Percentiles rank a stretch among this genome's conserved stretches.
phyloP scores from a whole-genome alignment of 2,797 vertebrate species.

The Pipistrellus pipistrellus region DNA sequence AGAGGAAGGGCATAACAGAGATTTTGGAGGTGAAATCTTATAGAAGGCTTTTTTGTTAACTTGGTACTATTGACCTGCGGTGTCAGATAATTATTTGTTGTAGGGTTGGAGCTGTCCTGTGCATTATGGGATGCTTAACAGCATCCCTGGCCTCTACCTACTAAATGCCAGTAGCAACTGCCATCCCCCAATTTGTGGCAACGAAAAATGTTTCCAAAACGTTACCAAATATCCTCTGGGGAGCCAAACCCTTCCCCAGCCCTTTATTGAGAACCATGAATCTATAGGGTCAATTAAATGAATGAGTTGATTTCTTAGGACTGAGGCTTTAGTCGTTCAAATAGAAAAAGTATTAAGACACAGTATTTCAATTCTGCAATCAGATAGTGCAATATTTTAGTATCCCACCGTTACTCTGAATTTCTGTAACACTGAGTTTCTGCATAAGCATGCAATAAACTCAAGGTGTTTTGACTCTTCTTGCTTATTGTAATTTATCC shows the following conservation, averaged over 20 bases:
- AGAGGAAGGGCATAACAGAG: not conserved
- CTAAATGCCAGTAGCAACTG: not conserved
- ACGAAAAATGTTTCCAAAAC: not conserved
- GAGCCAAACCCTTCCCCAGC: not conserved
- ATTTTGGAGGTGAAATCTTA: not conserved
- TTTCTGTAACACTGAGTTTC: not conserved
- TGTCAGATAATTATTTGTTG: not conserved
- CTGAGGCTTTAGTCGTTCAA: not conserved
- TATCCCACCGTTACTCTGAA: not conserved
- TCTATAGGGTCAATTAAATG: not conserved
- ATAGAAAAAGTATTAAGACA: not conserved
- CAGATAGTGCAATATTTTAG: not conserved
- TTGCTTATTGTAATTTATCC: not conserved
- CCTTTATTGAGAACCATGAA: not conserved
- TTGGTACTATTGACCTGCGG: not conserved
- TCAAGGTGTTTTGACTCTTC: not conserved
- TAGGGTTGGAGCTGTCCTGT: not conserved
- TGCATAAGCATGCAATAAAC: not conserved
- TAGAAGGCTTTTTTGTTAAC: not conserved
- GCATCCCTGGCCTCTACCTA: not conserved
- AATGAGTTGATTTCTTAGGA: not conserved
- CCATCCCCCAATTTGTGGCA: not conserved
- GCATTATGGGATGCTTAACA: not conserved
- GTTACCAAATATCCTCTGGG: not conserved
- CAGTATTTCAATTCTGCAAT: not conserved